A percentile compares a stretch with the other conserved stretches of the same genome.
These are phyloP conservation scores for Chloroclystis v-ata DNA, from an alignment of 2,888 invertebrate genomes.

Conservation along the genomic window DNA sequence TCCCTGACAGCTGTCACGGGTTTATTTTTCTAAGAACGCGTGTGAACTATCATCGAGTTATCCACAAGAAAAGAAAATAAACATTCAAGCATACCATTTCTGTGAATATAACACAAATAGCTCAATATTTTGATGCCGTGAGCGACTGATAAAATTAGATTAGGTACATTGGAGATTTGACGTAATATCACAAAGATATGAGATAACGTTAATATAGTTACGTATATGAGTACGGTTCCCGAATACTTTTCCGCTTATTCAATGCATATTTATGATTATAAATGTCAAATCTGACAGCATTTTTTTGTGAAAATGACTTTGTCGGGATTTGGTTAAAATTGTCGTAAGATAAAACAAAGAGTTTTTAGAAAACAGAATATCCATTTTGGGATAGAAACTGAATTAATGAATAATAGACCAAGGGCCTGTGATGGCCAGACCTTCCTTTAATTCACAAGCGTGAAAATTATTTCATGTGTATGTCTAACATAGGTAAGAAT, in stretches of 20 bases:
- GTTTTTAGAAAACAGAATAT: neutral
- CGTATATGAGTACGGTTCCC: neutral
- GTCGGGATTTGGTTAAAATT: too few species aligned
- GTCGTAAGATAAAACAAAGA: too few species aligned
- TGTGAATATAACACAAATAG: slow-evolving; percentile 8
- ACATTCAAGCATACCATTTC: neutral
- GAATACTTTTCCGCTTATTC: neutral
- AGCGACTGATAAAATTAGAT: slow-evolving; percentile 21
- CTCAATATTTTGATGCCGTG: slow-evolving; percentile 19
- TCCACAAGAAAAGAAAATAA: neutral
- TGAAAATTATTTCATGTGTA: too few species aligned
- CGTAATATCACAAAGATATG: slow-evolving; percentile 26
- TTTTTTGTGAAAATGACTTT: too few species aligned
- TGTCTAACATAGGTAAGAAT: too few species aligned
- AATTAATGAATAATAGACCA: neutral
- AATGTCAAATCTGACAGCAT: neutral
- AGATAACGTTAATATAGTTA: slow-evolving; percentile 19
- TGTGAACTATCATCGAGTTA: neutral
- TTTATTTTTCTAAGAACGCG: neutral
- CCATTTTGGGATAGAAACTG: neutral
- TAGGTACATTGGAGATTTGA: slow-evolving; percentile 28
- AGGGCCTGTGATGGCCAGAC: too few species aligned
- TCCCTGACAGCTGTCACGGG: neutral
- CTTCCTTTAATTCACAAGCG: too few species aligned
- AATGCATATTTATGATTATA: neutral